A percentile compares a stretch with the other conserved stretches of the same genome.
Evolutionary conservation across 2,113 vertebrate species (phyloP).

Genomic region (Steatornis caripensis): DNA sequence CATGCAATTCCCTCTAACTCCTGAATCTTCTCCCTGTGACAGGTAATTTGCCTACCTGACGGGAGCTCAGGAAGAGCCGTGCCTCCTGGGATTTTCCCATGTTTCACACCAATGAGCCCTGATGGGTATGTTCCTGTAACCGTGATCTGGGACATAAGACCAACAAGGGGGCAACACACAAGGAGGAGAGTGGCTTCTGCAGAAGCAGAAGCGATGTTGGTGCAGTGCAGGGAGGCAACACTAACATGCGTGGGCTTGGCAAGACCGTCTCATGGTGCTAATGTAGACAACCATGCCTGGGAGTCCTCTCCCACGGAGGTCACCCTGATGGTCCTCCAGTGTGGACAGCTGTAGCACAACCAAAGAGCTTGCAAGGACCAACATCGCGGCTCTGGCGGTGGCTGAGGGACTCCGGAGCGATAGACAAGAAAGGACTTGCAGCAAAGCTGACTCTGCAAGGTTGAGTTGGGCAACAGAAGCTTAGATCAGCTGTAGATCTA

Average conservation of each 20-base stretch:
- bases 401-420: conserved; percentile 20
- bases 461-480: conserved; percentile 36
- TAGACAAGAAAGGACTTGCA: conserved; percentile 35
- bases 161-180: neutral
- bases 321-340: neutral
- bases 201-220: neutral
- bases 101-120: neutral
- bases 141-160: neutral
- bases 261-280: neutral
- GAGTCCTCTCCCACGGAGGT: neutral
- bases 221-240: neutral
- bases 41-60: neutral
- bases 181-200: neutral
- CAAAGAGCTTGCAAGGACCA: neutral
- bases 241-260: accelerated
- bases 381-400: accelerated
- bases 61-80: neutral
- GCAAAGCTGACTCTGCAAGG: conserved; percentile 48
- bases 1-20: conserved; percentile 23
- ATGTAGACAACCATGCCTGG: neutral
- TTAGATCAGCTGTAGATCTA: conserved; percentile 57
- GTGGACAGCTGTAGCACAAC: neutral
- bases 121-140: neutral
- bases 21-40: neutral
- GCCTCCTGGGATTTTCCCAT: neutral